Evolutionary conservation across 2,888 invertebrate genomes (phyloP).

Genomic region (Acleris holmiana): DNA sequence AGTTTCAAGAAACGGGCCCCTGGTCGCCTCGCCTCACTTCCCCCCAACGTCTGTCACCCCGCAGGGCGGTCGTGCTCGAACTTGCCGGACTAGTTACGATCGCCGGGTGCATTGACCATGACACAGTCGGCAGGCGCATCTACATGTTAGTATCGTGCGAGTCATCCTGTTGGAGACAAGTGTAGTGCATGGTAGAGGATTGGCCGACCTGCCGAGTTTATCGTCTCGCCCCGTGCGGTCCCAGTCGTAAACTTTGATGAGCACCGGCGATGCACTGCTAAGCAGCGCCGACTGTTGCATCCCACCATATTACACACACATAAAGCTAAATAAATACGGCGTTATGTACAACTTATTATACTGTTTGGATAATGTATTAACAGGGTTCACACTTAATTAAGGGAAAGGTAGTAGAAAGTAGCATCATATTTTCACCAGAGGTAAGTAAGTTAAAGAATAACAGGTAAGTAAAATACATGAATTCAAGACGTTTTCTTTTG

Average conservation of each 20-base stretch:
- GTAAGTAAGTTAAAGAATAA: no score
- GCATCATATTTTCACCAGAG: no score
- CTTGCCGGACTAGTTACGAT: no score
- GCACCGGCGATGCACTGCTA: slow-evolving; percentile 60
- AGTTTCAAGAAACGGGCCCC: no score
- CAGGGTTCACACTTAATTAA: slow-evolving; percentile 10
- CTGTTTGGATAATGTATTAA: slow-evolving; percentile 31
- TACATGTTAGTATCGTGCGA: slow-evolving; percentile 23
- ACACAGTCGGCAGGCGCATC: slow-evolving; percentile 13
- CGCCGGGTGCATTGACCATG: no score
- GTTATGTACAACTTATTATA: slow-evolving; percentile 9
- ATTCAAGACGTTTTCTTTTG: no score
- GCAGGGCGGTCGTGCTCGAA: no score
- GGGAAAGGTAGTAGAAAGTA: no score
- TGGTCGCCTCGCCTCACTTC: no score
- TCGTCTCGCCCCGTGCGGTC: slow-evolving; percentile 96
- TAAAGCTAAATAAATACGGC: slow-evolving; percentile 40
- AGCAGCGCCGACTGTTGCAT: slow-evolving; percentile 77
- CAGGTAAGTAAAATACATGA: no score
- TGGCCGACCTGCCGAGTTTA: slow-evolving; percentile 93
- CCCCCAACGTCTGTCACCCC: no score
- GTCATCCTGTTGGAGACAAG: slow-evolving; percentile 20
- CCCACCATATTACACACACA: slow-evolving; percentile 65
- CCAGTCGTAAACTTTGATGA: slow-evolving; percentile 93
- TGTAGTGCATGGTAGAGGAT: slow-evolving; percentile 42